Percentiles rank a stretch among this genome's conserved stretches.
Conservation (phyloP, 2,797 vertebrate genomes). For the Petrocephalus sullivani region DNA sequence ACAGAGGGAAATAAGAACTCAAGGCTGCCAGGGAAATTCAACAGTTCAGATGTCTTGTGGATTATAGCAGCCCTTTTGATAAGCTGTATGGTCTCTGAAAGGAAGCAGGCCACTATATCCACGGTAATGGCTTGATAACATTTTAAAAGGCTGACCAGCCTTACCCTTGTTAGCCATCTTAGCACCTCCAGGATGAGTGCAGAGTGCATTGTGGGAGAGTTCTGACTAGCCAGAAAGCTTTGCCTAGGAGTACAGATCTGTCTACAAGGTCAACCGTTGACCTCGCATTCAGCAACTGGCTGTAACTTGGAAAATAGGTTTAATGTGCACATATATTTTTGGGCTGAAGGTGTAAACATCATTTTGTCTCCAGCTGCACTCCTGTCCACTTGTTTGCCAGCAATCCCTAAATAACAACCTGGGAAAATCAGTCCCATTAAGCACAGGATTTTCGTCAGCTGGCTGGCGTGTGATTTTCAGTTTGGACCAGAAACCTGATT, state of each 20-base stretch:
- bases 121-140: not conserved
- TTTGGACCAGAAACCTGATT: too few species aligned
- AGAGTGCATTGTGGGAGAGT: not conserved
- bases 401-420: not conserved
- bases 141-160: not conserved
- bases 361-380: not conserved
- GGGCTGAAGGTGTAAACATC: not conserved
- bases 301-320: not conserved
- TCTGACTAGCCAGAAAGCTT: not conserved
- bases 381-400: not conserved
- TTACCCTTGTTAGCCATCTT: not conserved
- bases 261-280: not conserved
- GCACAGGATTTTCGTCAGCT: too few species aligned
- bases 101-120: not conserved
- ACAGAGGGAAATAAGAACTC: not conserved
- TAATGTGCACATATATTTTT: not conserved
- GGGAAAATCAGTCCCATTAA: not conserved
- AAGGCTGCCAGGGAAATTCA: not conserved
- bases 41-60: not conserved
- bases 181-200: not conserved
- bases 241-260: not conserved
- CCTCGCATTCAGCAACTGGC: not conserved
- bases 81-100: not conserved
- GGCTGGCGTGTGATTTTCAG: too few species aligned
- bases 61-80: not conserved